Evolutionary conservation across 2,888 invertebrate genomes (phyloP).

Genomic region (Choristoneura rosaceana): DNA sequence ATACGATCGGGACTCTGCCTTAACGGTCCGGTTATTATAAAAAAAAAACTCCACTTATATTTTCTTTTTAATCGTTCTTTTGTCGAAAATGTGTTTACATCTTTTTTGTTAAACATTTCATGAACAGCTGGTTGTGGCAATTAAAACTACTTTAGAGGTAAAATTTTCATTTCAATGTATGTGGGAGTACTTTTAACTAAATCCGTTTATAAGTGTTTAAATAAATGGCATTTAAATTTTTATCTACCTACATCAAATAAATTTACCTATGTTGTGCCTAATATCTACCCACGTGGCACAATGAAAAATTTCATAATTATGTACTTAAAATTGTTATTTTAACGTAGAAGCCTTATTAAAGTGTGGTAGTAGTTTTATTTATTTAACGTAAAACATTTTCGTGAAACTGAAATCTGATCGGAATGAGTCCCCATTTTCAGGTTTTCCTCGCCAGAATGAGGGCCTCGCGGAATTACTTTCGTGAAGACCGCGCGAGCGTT

Average conservation of each 20-base stretch:
- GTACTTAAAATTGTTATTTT: too few relatives aligned
- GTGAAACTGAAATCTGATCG: constrained; percentile 23
- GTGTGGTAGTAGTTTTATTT: neutral
- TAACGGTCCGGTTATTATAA: constrained; percentile 54
- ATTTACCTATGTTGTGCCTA: too few relatives aligned
- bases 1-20: constrained; percentile 68
- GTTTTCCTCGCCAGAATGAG: constrained; percentile 53
- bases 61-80: constrained; percentile 7
- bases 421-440: constrained; percentile 54
- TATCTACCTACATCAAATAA: too few relatives aligned
- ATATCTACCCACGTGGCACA: too few relatives aligned
- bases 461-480: constrained; percentile 63
- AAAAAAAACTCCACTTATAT: constrained; percentile 43
- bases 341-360: too few relatives aligned
- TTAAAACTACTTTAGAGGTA: neutral
- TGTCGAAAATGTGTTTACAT: neutral
- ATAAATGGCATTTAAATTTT: too few relatives aligned
- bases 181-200: too few relatives aligned
- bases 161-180: too few relatives aligned
- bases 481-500: constrained; percentile 50
- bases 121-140: neutral
- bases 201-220: too few relatives aligned
- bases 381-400: constrained; percentile 8
- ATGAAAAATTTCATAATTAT: too few relatives aligned
- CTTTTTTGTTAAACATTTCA: neutral